A percentile compares a stretch with the other conserved stretches of the same genome.
Evolutionary conservation across 1,140 invertebrate species (phyloP).

Genomic region (Dufourea novaeangliae): DNA sequence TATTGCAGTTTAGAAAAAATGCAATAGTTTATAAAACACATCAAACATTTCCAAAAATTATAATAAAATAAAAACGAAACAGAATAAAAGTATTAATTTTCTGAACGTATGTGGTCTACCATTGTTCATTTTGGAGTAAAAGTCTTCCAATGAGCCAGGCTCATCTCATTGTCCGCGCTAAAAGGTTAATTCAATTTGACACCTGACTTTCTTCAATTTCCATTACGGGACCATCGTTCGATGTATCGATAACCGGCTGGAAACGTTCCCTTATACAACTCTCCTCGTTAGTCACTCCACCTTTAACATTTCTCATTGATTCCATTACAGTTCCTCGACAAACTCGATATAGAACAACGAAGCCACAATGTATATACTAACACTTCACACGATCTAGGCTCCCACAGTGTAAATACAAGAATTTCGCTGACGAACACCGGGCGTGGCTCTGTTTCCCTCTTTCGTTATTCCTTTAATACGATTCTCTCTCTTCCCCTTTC

Average conservation of each 20-base stretch:
- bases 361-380: constrained; percentile 1
- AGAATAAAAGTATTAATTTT: too few species aligned
- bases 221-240: not conserved
- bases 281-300: not conserved
- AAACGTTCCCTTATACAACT: not conserved
- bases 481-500: constrained; percentile 17
- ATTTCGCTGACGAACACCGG: constrained; percentile 56
- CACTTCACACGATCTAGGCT: not conserved
- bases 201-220: not conserved
- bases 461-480: not conserved
- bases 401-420: constrained; percentile 53
- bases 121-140: too few species aligned
- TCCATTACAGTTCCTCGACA: not conserved
- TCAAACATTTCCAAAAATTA: too few species aligned
- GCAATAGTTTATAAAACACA: too few species aligned
- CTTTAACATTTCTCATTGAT: constrained; percentile 5
- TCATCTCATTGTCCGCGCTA: not conserved
- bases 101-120: too few species aligned
- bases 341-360: not conserved
- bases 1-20: too few species aligned
- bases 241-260: not conserved
- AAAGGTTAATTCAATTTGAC: not conserved
- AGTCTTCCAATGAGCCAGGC: too few species aligned
- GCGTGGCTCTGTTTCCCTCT: constrained; percentile 53
- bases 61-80: too few species aligned